phyloP scores from a whole-genome alignment of 1,140 invertebrate species.

The Drosophila jambulina region DNA sequence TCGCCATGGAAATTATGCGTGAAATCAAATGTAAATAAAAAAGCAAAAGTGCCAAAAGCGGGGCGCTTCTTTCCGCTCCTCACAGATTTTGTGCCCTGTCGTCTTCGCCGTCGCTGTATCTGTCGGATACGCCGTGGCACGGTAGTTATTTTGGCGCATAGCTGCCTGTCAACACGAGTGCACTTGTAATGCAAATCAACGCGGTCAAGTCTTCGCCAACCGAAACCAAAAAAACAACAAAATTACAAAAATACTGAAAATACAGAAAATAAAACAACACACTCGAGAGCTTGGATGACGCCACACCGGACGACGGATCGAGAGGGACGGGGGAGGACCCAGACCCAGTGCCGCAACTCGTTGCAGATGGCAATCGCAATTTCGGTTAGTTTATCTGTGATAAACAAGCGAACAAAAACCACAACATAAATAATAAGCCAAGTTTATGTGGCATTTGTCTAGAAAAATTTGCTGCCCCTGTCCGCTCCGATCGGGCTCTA shows the following conservation, averaged over 20 bases:
- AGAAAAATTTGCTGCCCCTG: conserved; percentile 21
- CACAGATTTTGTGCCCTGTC: conserved; percentile 9
- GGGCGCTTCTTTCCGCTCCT: conserved; percentile 16
- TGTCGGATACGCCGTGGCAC: conserved; percentile 53
- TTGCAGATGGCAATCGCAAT: conserved; percentile 38
- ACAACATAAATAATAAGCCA: conserved; percentile 76
- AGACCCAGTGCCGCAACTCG: conserved; percentile 27
- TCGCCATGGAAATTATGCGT: conserved; percentile 81
- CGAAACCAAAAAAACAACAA: conserved; percentile 4
- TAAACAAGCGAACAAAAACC: conserved; percentile 33
- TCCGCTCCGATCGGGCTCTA: conserved; percentile 28
- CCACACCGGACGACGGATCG: conserved; percentile 23
- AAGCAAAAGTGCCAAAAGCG: conserved; percentile 76
- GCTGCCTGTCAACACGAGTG: conserved; percentile 81
- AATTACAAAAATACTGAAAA: conserved; percentile 11
- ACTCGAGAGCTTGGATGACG: conserved; percentile 49
- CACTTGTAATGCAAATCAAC: conserved; percentile 84
- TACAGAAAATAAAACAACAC: conserved; percentile 56
- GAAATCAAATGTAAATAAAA: conserved; percentile 83
- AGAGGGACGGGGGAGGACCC: conserved; percentile 13
- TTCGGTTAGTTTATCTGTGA: conserved; percentile 56
- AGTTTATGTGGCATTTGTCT: conserved; percentile 63
- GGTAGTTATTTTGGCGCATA: conserved; percentile 84
- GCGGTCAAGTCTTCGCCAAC: conserved; percentile 68
- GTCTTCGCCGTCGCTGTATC: conserved; percentile 1